A percentile compares a stretch with the other conserved stretches of the same genome.
Conservation (phyloP, 2,888 invertebrate genomes). For the Unio delphinus region DNA sequence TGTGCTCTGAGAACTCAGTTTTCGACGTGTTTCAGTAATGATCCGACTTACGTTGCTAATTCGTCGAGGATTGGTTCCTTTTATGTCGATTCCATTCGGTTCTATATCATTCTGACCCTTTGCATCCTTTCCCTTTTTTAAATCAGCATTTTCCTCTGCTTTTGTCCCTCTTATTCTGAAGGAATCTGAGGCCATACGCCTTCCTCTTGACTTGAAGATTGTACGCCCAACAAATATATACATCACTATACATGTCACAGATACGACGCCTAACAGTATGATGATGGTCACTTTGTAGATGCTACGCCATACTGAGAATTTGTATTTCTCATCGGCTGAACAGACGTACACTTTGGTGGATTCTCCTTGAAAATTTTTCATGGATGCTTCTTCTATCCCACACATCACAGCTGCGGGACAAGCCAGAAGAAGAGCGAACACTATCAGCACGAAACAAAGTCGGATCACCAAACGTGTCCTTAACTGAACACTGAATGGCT, state of each 20-base stretch:
- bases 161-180: no score
- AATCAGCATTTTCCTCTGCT: no score
- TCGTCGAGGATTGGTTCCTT: no score
- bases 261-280: constrained; percentile 23
- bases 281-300: constrained; percentile 29
- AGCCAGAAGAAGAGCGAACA: constrained; percentile 23
- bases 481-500: constrained; percentile 27
- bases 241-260: constrained; percentile 27
- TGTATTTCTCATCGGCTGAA: constrained; percentile 21
- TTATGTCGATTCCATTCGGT: no score
- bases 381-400: constrained; percentile 24
- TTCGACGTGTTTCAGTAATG: no score
- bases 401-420: constrained; percentile 33
- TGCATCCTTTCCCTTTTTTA: no score
- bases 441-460: constrained; percentile 21
- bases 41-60: no score
- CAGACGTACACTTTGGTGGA: constrained; percentile 21
- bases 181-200: constrained; percentile 21
- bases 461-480: constrained; percentile 18
- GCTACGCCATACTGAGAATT: constrained; percentile 17
- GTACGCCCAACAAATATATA: constrained; percentile 31
- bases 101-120: no score
- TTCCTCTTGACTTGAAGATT: constrained; percentile 8
- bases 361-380: constrained; percentile 22
- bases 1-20: no score